Evolutionary conservation across 2,797 vertebrate species (phyloP).

Genomic region (Sebastes variabilis): DNA sequence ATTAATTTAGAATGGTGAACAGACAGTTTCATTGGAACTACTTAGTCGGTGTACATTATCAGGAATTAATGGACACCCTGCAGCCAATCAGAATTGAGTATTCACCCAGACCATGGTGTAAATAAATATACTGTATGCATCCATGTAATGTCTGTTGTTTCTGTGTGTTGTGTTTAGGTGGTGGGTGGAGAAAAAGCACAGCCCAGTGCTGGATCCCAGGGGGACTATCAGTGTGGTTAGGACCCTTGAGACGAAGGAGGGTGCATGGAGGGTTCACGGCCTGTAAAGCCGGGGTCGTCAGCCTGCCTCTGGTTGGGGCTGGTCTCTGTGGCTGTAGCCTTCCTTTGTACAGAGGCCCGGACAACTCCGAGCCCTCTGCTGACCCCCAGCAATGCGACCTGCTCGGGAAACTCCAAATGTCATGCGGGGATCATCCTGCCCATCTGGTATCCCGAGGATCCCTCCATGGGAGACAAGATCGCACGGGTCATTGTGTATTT

Average conservation of each 20-base stretch:
- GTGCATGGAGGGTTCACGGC: slow-evolving; percentile 98
- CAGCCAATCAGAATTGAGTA: too few species aligned
- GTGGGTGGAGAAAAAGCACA: slow-evolving; percentile 66
- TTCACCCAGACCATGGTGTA: too few species aligned
- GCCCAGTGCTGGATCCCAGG: slow-evolving; percentile 84
- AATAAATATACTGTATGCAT: neutral
- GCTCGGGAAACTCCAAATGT: slow-evolving; percentile 89
- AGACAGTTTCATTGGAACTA: too few species aligned
- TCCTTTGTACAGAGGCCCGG: slow-evolving; percentile 84
- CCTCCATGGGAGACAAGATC: slow-evolving; percentile 98
- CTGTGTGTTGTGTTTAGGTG: slow-evolving; percentile 67
- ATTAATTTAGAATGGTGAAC: too few species aligned
- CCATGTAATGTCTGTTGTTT: slow-evolving; percentile 27
- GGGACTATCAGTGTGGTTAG: slow-evolving; percentile 83
- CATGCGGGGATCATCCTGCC: slow-evolving; percentile 94
- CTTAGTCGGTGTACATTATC: too few species aligned
- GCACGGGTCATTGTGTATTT: slow-evolving; percentile 99
- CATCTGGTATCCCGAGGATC: slow-evolving; percentile 99
- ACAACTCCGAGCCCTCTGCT: slow-evolving; percentile 84
- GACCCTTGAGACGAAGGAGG: slow-evolving; percentile 85
- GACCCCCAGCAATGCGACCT: slow-evolving; percentile 88
- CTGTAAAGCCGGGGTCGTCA: slow-evolving; percentile 86
- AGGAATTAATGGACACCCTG: too few species aligned
- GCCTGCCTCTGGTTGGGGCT: slow-evolving; percentile 96
- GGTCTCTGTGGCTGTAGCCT: slow-evolving; percentile 76